Conservation (phyloP, 1,140 invertebrate genomes). For the Caerostris darwini region DNA sequence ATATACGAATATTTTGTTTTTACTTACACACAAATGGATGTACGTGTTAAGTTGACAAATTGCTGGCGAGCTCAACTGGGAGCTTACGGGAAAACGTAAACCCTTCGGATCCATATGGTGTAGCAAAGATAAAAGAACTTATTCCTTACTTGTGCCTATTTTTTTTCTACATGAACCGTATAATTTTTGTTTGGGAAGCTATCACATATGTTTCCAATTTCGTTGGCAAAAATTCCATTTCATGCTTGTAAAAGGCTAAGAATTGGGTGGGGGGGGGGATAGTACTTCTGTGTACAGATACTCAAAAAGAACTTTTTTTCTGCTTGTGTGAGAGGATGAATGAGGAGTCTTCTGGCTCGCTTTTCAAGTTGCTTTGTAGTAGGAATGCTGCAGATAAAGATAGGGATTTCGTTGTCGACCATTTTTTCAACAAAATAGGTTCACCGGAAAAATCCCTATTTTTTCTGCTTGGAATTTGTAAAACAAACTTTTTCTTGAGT, state of each 20-base stretch:
- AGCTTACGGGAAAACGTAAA: background rate
- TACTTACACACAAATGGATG: background rate
- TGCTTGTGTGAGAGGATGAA: too few species aligned
- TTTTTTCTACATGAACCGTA: slow-evolving; percentile 8
- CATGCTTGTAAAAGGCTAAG: background rate
- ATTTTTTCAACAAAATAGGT: too few species aligned
- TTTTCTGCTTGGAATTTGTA: too few species aligned
- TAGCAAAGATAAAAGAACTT: slow-evolving; percentile 21
- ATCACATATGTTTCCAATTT: background rate
- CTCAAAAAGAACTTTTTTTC: too few species aligned
- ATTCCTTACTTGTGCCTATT: slow-evolving; percentile 2
- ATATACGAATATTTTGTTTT: background rate
- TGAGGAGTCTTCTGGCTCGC: too few species aligned
- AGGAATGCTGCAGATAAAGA: too few species aligned
- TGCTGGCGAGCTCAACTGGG: background rate
- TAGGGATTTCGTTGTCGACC: too few species aligned
- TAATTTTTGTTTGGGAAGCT: slow-evolving; percentile 27
- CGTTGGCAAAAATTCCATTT: slow-evolving; percentile 27
- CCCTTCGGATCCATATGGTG: slow-evolving; percentile 1
- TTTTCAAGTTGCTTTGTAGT: too few species aligned
- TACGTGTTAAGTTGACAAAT: slow-evolving; percentile 26
- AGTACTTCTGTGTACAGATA: too few species aligned
- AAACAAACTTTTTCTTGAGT: too few species aligned
- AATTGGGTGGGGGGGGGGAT: too few species aligned
- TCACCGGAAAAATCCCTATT: too few species aligned